Evolutionary conservation across 2,797 vertebrate genomes (phyloP).

Genomic region (Parauchenoglanis ngamensis): DNA sequence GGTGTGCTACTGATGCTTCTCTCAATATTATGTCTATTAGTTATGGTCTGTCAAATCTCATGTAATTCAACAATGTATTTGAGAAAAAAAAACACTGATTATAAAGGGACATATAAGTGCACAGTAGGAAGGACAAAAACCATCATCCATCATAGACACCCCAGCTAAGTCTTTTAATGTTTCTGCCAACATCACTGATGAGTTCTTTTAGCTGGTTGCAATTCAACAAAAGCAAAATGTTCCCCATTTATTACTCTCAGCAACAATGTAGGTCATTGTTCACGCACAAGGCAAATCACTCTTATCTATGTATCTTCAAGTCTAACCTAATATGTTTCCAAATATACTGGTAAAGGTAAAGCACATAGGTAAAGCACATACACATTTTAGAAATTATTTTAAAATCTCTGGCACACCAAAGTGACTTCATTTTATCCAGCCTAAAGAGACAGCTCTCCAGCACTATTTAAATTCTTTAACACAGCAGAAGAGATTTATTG

Average conservation of each 20-base stretch:
- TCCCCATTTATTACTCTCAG: neutral
- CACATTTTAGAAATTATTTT: slow-evolving; percentile 57
- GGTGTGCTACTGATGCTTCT: neutral
- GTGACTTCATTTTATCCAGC: slow-evolving; percentile 64
- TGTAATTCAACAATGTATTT: slow-evolving; percentile 12
- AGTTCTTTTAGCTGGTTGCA: slow-evolving; percentile 15
- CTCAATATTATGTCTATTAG: slow-evolving; percentile 1
- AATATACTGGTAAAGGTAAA: slow-evolving; percentile 41
- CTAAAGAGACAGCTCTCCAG: slow-evolving; percentile 69
- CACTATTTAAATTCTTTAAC: slow-evolving; percentile 67
- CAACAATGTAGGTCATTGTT: slow-evolving; percentile 12
- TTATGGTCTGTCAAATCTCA: neutral
- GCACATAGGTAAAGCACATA: slow-evolving; percentile 55
- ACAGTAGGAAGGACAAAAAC: slow-evolving; percentile 22
- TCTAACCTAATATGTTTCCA: neutral
- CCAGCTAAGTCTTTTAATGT: slow-evolving; percentile 8
- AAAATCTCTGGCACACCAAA: slow-evolving; percentile 61
- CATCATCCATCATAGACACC: slow-evolving; percentile 24
- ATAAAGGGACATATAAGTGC: slow-evolving; percentile 11
- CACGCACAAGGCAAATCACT: neutral
- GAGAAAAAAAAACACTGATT: slow-evolving; percentile 29
- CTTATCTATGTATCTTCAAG: neutral
- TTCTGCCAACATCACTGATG: slow-evolving; percentile 26
- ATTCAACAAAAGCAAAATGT: slow-evolving; percentile 15
- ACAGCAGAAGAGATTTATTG: slow-evolving; percentile 65